A percentile compares a stretch with the other conserved stretches of the same genome.
Conservation (phyloP, 2,888 invertebrate species). For the Drosophila stalkeri region DNA sequence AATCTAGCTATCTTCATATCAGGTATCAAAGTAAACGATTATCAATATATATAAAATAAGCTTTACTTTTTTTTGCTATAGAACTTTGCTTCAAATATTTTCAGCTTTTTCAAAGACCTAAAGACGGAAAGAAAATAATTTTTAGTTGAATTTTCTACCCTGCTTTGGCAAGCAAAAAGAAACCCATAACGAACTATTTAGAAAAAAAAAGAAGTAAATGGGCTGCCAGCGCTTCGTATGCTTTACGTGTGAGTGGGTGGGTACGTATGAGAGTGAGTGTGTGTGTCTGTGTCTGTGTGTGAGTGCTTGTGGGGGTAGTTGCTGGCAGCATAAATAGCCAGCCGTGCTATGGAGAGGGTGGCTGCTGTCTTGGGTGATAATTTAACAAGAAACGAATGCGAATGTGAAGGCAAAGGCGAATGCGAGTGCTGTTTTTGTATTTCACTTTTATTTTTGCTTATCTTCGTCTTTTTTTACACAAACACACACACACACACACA, state of each 20-base stretch:
- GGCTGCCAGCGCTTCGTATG: constrained; percentile 44
- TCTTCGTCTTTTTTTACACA: constrained; percentile 43
- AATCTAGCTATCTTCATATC: background rate
- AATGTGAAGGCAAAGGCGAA: constrained; percentile 53
- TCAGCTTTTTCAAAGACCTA: background rate
- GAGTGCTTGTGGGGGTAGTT: constrained; percentile 28
- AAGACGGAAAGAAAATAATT: constrained; percentile 23
- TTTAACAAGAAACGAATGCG: constrained; percentile 76
- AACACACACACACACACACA: background rate
- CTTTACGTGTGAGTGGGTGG: constrained; percentile 7
- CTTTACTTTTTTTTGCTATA: background rate
- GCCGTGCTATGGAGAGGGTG: constrained; percentile 39
- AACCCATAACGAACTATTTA: constrained; percentile 4
- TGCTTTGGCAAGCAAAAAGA: background rate
- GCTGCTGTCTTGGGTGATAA: constrained; percentile 69
- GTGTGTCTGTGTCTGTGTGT: constrained; percentile 12
- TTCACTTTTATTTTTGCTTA: constrained; percentile 67
- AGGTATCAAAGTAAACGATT: background rate
- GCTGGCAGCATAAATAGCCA: constrained; percentile 63
- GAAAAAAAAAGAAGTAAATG: constrained; percentile 51
- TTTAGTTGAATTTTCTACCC: constrained; percentile 15
- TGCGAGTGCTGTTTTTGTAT: constrained; percentile 68
- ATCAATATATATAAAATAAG: background rate
- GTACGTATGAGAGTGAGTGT: background rate
- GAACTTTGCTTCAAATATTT: background rate